Evolutionary conservation across 2,113 vertebrate species (phyloP).

Genomic region (Brachyistius frenatus): DNA sequence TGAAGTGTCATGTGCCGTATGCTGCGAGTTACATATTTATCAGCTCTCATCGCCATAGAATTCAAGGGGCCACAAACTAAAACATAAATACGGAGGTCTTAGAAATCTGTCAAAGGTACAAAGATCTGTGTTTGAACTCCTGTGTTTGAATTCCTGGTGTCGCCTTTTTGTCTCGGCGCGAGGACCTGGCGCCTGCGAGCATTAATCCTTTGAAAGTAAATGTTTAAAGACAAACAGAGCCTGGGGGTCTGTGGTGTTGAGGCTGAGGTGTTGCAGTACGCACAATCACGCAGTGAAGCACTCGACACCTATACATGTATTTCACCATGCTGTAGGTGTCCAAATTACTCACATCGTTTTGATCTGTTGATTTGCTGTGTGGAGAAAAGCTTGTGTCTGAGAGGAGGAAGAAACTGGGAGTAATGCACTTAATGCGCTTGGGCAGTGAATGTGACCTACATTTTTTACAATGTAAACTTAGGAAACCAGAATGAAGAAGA

Average conservation of each 20-base stretch:
- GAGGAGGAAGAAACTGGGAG: constrained; percentile 27
- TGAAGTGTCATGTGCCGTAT: background rate
- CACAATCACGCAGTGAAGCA: constrained; percentile 58
- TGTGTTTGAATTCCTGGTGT: constrained; percentile 85
- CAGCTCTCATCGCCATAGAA: constrained; percentile 59
- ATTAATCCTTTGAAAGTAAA: constrained; percentile 93
- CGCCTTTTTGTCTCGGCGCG: constrained; percentile 92
- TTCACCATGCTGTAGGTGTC: constrained; percentile 52
- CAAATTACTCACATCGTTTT: constrained; percentile 71
- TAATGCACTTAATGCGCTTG: constrained; percentile 4
- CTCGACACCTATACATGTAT: constrained; percentile 70
- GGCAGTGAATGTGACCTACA: constrained; percentile 6
- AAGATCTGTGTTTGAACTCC: constrained; percentile 81
- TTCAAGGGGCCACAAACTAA: constrained; percentile 60
- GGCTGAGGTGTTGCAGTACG: constrained; percentile 76
- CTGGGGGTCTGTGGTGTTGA: constrained; percentile 73
- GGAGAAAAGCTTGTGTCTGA: constrained; percentile 31
- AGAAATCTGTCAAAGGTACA: constrained; percentile 79
- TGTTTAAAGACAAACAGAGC: constrained; percentile 93
- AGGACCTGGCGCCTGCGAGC: constrained; percentile 85
- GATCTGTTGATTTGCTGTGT: constrained; percentile 62
- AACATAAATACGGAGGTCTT: constrained; percentile 71
- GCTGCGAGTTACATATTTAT: constrained; percentile 59
- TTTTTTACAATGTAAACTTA: constrained; percentile 9
- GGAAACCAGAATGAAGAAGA: background rate